Conservation (phyloP, 2,888 invertebrate species). For the Hybos culiciformis region DNA sequence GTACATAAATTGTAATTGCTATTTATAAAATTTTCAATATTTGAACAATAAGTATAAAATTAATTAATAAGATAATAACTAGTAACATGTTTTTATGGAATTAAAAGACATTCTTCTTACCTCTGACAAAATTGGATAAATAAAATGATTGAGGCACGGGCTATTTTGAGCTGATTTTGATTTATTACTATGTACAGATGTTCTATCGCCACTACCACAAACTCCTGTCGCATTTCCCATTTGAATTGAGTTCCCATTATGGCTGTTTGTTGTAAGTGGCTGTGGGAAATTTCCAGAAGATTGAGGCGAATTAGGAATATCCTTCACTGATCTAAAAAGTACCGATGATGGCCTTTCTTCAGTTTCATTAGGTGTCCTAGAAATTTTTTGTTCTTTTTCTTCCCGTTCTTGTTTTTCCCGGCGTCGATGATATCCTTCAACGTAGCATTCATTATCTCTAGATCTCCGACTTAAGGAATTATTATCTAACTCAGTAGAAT, state of each 20-base stretch:
- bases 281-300: no score
- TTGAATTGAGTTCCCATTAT: constrained; percentile 13
- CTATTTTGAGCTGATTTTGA: no score
- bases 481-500: constrained; percentile 2
- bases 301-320: no score
- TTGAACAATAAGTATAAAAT: not conserved
- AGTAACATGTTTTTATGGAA: not conserved
- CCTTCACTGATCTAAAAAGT: no score
- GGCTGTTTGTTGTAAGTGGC: constrained; percentile 10
- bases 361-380: no score
- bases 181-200: no score
- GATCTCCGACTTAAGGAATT: constrained; percentile 23
- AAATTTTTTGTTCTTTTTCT: no score
- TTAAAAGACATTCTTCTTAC: constrained; percentile 22
- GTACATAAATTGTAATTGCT: not conserved
- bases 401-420: no score
- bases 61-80: not conserved
- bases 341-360: constrained; percentile 9
- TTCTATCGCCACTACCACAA: no score
- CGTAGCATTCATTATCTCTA: constrained; percentile 35
- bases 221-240: no score
- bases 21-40: not conserved
- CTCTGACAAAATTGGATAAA: constrained; percentile 42
- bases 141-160: constrained; percentile 40
- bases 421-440: no score